A percentile compares a stretch with the other conserved stretches of the same genome.
These are phyloP conservation scores for Trachemys scripta DNA, from an alignment of 2,113 vertebrate species.

Conservation along the genomic window DNA sequence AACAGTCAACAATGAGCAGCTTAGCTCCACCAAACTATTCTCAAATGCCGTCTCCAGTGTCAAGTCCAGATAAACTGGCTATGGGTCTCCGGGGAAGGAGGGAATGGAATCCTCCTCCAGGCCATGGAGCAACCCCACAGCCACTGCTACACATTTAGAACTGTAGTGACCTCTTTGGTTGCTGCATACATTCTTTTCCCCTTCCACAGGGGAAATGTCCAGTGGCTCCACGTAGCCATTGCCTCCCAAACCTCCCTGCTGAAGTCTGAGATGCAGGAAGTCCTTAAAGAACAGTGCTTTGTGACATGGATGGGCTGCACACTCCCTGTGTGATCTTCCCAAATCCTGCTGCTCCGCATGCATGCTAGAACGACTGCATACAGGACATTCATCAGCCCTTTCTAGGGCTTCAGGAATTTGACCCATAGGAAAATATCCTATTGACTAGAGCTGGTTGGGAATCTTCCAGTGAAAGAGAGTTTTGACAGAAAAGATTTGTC, in stretches of 20 bases:
- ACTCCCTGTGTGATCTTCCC: background rate
- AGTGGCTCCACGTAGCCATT: background rate
- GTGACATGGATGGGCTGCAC: background rate
- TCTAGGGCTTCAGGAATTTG: background rate
- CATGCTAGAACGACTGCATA: background rate
- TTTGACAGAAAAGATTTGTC: background rate
- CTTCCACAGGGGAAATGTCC: background rate
- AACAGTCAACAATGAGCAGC: background rate
- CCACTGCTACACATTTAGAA: background rate
- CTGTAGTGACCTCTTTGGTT: background rate
- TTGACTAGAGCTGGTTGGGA: background rate
- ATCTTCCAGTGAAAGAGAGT: background rate
- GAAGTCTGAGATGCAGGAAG: background rate
- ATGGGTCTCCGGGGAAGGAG: background rate
- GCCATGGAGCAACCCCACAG: background rate
- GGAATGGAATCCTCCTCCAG: background rate
- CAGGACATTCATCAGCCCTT: background rate
- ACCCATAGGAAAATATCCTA: background rate
- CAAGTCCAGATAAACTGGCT: background rate
- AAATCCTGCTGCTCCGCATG: background rate
- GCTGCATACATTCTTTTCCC: background rate
- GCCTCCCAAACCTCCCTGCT: background rate
- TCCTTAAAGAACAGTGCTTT: background rate
- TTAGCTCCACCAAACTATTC: background rate
- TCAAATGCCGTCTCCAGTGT: background rate